Conservation (phyloP, 2,797 vertebrate genomes). For the Lithobates sylvaticus region DNA sequence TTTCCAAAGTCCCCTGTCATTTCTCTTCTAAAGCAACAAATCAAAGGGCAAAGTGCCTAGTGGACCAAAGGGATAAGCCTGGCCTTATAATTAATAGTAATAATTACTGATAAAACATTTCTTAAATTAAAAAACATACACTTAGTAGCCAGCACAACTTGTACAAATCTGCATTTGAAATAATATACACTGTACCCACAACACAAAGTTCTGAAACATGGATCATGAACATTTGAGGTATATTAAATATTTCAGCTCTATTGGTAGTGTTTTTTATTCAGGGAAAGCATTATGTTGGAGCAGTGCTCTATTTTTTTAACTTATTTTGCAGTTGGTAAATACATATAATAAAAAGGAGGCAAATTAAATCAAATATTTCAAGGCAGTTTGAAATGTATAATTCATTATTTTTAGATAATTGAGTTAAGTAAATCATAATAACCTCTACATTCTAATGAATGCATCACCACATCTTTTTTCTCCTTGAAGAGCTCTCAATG, state of each 20-base stretch:
- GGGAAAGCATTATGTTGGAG: not conserved
- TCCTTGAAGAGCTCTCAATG: slow-evolving; percentile 36
- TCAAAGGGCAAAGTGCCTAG: no score
- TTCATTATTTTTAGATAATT: slow-evolving; percentile 43
- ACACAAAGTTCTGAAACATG: not conserved
- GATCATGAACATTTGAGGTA: no score
- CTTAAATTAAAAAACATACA: no score
- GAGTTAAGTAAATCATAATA: slow-evolving; percentile 42
- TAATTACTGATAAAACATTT: no score
- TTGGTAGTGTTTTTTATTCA: not conserved
- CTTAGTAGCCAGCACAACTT: not conserved
- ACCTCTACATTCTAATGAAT: slow-evolving; percentile 49
- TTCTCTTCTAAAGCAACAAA: no score
- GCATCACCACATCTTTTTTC: slow-evolving; percentile 24
- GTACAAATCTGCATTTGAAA: not conserved
- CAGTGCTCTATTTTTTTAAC: not conserved
- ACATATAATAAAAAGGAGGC: slow-evolving; percentile 3
- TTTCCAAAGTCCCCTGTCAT: no score
- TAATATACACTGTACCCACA: not conserved
- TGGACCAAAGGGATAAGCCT: no score
- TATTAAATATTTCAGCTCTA: not conserved
- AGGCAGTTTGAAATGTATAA: slow-evolving; percentile 25
- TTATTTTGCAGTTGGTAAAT: slow-evolving; percentile 12
- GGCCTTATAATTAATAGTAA: no score
- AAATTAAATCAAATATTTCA: slow-evolving; percentile 43